These are phyloP conservation scores for Silurus lanzhouensis DNA, from an alignment of 2,797 vertebrate species.

Conservation along the genomic window DNA sequence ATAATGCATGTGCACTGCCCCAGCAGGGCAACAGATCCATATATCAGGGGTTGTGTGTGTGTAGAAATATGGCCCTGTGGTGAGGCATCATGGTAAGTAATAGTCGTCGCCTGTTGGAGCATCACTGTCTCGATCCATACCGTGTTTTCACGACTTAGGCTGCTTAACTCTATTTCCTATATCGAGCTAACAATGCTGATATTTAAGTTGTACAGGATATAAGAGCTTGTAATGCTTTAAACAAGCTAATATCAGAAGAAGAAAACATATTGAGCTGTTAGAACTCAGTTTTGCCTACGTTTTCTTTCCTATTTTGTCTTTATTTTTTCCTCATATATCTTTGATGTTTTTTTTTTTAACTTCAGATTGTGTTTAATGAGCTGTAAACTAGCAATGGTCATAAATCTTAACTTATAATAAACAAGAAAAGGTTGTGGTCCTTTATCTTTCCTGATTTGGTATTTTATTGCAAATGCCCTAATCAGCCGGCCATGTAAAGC, in stretches of 20 bases:
- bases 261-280: background rate
- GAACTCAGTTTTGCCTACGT: background rate
- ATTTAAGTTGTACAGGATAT: background rate
- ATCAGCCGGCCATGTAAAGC: background rate
- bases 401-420: background rate
- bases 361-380: background rate
- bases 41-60: constrained; percentile 60
- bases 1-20: constrained; percentile 40
- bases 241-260: background rate
- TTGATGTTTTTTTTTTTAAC: background rate
- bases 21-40: constrained; percentile 36
- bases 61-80: constrained; percentile 63
- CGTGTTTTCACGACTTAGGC: background rate
- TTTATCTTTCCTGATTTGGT: background rate
- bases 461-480: background rate
- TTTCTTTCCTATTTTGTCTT: background rate
- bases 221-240: background rate
- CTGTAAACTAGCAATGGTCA: background rate
- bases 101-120: background rate
- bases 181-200: background rate
- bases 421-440: background rate
- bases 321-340: background rate
- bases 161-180: background rate
- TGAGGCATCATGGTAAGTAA: constrained; percentile 30
- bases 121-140: constrained; percentile 8